Evolutionary conservation across 2,888 invertebrate species (phyloP).

Genomic region (Synergus laeviventris): DNA sequence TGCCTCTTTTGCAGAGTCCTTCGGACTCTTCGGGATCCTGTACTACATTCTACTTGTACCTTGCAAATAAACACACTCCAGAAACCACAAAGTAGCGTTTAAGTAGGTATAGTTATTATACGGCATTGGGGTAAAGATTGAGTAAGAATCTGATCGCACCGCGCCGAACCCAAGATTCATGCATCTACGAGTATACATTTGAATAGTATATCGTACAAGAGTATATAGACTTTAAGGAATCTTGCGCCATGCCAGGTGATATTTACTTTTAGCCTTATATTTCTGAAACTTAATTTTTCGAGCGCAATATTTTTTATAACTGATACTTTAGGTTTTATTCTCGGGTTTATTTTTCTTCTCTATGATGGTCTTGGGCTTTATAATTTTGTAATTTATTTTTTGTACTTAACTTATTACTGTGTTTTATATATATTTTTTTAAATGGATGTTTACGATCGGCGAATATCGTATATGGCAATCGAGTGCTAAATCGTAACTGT

Average conservation of each 20-base stretch:
- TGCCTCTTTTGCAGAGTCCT: slow-evolving; percentile 17
- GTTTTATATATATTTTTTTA: no score
- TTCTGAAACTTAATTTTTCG: no score
- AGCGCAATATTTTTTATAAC: no score
- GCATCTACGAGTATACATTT: not conserved
- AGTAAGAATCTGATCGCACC: slow-evolving; percentile 15
- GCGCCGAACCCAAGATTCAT: slow-evolving; percentile 14
- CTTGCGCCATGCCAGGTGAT: not conserved
- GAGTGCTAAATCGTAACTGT: not conserved
- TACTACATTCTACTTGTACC: slow-evolving; percentile 18
- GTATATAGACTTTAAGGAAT: not conserved
- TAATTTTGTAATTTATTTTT: no score
- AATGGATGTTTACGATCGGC: not conserved
- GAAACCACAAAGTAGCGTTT: not conserved
- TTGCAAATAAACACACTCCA: slow-evolving; percentile 14
- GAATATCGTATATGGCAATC: not conserved
- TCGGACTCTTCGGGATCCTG: not conserved
- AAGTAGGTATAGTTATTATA: slow-evolving; percentile 18
- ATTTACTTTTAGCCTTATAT: no score
- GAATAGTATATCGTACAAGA: not conserved
- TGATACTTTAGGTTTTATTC: no score
- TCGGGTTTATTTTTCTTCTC: no score
- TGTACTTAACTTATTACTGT: no score
- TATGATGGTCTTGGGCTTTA: no score
- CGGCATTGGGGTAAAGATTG: slow-evolving; percentile 23